Evolutionary conservation across 2,888 invertebrate species (phyloP).

Genomic region (Resseliella maxima): DNA sequence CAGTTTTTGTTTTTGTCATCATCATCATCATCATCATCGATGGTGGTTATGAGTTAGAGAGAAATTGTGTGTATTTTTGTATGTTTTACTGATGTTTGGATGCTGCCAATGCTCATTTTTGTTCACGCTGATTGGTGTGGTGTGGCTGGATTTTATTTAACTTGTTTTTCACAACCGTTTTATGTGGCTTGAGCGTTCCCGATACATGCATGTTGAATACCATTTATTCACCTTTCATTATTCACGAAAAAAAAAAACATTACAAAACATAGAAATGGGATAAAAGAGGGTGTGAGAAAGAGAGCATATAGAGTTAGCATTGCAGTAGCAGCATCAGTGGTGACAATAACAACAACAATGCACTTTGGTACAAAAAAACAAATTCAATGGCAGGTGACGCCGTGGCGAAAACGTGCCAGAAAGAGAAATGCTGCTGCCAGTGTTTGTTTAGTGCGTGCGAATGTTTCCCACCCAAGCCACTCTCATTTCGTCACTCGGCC

Average conservation of each 20-base stretch:
- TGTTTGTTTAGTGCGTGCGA: neutral
- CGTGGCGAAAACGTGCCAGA: neutral
- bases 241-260: neutral
- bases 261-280: neutral
- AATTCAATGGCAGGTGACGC: neutral
- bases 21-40: neutral
- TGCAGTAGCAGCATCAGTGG: neutral
- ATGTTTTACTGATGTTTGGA: neutral
- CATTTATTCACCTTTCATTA: conserved; percentile 41
- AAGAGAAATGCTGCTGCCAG: neutral
- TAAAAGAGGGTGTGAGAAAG: neutral
- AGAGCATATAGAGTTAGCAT: neutral
- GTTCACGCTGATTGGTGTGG: conserved; percentile 41
- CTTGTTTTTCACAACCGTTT: conserved; percentile 16
- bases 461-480: neutral
- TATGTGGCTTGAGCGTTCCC: neutral
- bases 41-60: neutral
- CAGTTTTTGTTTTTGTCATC: conserved; percentile 17
- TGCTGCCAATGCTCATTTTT: conserved; percentile 9
- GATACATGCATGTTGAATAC: neutral
- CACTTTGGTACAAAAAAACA: neutral
- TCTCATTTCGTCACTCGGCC: neutral
- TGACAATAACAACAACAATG: neutral
- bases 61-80: neutral
- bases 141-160: neutral